phyloP scores from a whole-genome alignment of 2,113 vertebrate species.

The Stigmatopora argus region DNA sequence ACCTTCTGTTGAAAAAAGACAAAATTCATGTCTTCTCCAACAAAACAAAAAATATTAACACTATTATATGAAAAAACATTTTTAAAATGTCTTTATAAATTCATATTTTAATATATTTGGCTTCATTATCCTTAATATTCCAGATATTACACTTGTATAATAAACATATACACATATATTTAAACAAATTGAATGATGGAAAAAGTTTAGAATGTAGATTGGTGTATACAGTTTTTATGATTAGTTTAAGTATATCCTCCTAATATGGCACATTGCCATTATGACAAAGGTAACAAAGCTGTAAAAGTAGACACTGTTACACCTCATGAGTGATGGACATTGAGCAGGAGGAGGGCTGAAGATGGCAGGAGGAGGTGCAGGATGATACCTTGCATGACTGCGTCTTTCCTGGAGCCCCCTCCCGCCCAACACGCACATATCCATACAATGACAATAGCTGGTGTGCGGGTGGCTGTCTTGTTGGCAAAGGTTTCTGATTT shows the following conservation, averaged over 20 bases:
- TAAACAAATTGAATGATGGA: no score
- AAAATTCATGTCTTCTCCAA: neutral
- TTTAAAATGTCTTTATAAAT: neutral
- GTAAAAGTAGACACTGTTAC: constrained; percentile 1
- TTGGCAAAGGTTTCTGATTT: constrained; percentile 71
- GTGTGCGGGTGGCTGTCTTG: constrained; percentile 68
- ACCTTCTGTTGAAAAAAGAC: constrained; percentile 28
- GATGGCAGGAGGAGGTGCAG: constrained; percentile 48
- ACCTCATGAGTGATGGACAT: constrained; percentile 19
- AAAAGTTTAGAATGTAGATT: no score
- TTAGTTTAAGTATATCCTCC: no score
- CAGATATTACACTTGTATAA: no score
- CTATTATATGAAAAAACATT: neutral
- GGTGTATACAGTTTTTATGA: no score
- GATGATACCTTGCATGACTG: constrained; percentile 69
- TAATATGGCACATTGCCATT: no score
- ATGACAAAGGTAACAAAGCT: constrained; percentile 23
- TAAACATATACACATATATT: no score
- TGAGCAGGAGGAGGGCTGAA: constrained; percentile 29
- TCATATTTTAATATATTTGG: neutral
- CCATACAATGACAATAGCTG: constrained; percentile 34
- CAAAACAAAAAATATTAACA: neutral
- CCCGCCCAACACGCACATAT: constrained; percentile 28
- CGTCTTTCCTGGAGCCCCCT: constrained; percentile 51
- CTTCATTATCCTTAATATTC: no score